Base-by-base conservation (phyloP, 1,140 invertebrate genomes). In the Drosophila serrata region DNA sequence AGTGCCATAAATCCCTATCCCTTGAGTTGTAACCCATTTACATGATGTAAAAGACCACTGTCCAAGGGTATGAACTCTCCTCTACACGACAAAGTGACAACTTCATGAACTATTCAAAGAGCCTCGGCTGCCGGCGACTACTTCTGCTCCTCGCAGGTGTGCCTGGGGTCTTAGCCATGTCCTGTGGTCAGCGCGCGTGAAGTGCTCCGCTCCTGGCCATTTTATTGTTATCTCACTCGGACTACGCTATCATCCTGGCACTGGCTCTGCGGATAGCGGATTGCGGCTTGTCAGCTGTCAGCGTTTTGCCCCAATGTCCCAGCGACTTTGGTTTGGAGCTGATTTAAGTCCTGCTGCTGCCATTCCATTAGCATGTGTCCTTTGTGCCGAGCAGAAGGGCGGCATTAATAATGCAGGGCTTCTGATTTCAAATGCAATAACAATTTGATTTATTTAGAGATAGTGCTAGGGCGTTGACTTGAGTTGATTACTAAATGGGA, bases 81-180 rank as follows among this genome's bases (percentile, higher is more conserved):
- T 56, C 31, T 37, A 55, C 39, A 45, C 49, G 74, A 73, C 82
- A 82, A 79, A 88, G 82, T 88, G 84, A 86, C 84, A 86, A 82
- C 84, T 86, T 87, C 82, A 87, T 87, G 65, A 88, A 87, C 65
- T 88, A 87, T 87, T 88, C 84, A 87, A 87, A 76, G 62, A 55
- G 64, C 46, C 68, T 39, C 24, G 39, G 27, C 40, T 57, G 63
- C 17, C 31, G 59, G 67, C 46, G 19, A 7, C 37, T n/a, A 33
- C 15, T 9, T 15, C 45, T 56, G 57, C 49, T 40, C 42, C 53
- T 49, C 49, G 29, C 65, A 53, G 48, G 56, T 79, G 72, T 33
- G 22, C 53, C 65, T 17, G 51, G 39, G 49, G 43, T 62, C 70
- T 62, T 43, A 69, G 81, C 39, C 59, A 46, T 81, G 78, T 62